A percentile compares a stretch with the other conserved stretches of the same genome.
These are phyloP conservation scores for Columbina picui DNA, from an alignment of 2,113 vertebrate species.

Conservation along the genomic window DNA sequence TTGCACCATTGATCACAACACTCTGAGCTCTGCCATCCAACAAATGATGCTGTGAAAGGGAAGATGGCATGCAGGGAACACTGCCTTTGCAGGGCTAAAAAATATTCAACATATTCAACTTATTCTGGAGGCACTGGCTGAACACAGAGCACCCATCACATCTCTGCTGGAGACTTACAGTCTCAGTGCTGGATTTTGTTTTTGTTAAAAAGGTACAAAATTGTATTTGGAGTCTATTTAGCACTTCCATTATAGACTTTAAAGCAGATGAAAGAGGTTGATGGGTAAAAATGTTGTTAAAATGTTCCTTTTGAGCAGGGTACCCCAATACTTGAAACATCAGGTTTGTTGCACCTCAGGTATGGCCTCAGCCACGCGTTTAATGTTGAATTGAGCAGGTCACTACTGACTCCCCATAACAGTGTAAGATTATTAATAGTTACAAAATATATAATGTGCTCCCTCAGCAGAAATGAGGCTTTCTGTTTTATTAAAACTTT, in stretches of 20 bases:
- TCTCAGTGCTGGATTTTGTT: not conserved
- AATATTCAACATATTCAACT: not conserved
- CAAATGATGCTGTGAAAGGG: not conserved
- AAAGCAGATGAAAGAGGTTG: not conserved
- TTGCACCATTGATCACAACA: too few species aligned
- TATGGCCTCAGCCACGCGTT: not conserved
- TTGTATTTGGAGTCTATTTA: not conserved
- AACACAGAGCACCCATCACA: not conserved
- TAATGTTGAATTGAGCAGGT: not conserved
- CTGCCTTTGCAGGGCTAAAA: not conserved
- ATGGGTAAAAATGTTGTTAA: not conserved
- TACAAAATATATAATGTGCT: not conserved
- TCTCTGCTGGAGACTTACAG: not conserved
- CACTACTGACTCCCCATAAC: not conserved
- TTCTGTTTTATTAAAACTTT: not conserved
- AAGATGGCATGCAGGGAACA: not conserved
- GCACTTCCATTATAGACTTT: not conserved
- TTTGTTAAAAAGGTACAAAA: not conserved
- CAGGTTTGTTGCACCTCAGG: not conserved
- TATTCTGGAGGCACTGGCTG: not conserved
- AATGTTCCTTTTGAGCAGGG: not conserved
- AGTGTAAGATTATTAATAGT: not conserved
- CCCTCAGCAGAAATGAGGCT: not conserved
- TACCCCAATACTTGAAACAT: not conserved
- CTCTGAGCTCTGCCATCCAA: too few species aligned